Evolutionary conservation across 2,797 vertebrate species (phyloP).

Genomic region (Lutjanus campechanus): DNA sequence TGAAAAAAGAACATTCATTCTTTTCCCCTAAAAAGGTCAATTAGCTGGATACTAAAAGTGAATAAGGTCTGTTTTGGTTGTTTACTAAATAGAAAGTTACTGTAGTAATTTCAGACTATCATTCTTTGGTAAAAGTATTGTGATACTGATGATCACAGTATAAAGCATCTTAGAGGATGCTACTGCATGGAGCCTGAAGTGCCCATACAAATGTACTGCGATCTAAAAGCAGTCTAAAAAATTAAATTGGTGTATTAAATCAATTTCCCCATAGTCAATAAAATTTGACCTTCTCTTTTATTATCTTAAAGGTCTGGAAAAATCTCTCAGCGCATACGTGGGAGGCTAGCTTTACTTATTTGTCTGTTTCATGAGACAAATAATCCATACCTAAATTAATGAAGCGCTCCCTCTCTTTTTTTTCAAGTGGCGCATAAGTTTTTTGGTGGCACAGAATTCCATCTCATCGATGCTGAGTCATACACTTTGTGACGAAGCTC

Average conservation of each 20-base stretch:
- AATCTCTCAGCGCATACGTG: neutral
- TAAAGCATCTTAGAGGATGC: too few species aligned
- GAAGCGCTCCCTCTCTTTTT: neutral
- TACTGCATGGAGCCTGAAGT: too few species aligned
- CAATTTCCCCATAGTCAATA: neutral
- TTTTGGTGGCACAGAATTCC: neutral
- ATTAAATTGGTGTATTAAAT: neutral
- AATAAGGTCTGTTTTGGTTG: neutral
- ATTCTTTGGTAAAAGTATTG: too few species aligned
- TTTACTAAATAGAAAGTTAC: too few species aligned
- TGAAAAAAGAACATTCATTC: too few species aligned
- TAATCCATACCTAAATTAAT: conserved; percentile 25
- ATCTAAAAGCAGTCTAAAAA: too few species aligned
- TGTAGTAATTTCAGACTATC: too few species aligned
- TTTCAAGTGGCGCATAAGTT: neutral
- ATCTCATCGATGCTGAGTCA: conserved; percentile 64
- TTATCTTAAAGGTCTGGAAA: neutral
- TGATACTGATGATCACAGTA: too few species aligned
- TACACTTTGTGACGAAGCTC: conserved; percentile 8
- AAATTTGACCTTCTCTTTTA: neutral
- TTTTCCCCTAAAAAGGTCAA: too few species aligned
- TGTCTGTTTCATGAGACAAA: conserved; percentile 11
- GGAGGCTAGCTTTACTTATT: neutral
- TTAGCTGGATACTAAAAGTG: neutral
- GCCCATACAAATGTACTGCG: too few species aligned